Percentiles rank a stretch among this genome's conserved stretches.
phyloP scores from a whole-genome alignment of 2,113 vertebrate genomes.

The Rhizomys pruinosus region DNA sequence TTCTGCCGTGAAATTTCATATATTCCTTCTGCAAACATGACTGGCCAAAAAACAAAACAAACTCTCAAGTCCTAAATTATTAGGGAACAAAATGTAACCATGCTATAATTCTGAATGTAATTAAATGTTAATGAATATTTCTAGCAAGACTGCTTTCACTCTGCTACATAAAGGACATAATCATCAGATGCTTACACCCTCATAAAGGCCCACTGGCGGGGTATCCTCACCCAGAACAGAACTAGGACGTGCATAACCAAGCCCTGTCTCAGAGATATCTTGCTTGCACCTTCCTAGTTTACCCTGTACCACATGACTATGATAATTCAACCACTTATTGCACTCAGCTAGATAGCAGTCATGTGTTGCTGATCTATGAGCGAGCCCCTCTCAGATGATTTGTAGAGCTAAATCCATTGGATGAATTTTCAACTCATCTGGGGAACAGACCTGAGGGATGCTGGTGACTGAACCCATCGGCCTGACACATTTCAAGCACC shows the following conservation, averaged over 20 bases:
- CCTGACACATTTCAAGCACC: not conserved
- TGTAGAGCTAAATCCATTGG: not conserved
- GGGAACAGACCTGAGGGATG: rapidly evolving
- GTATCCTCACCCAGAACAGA: not conserved
- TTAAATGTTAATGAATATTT: not conserved
- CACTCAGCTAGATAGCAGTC: not conserved
- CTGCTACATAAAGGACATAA: not conserved
- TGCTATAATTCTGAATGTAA: not conserved
- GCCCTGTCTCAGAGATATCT: not conserved
- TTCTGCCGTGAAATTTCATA: not conserved
- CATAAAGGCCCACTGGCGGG: not conserved
- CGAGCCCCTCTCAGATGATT: not conserved
- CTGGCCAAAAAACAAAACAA: not conserved
- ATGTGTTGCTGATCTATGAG: not conserved
- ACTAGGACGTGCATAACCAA: not conserved
- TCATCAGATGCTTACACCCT: not conserved
- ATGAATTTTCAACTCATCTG: not conserved
- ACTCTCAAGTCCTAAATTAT: not conserved
- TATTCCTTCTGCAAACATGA: not conserved
- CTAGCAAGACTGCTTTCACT: not conserved
- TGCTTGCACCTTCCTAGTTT: not conserved
- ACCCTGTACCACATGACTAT: not conserved
- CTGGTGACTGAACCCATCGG: not conserved
- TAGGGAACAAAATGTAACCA: not conserved
- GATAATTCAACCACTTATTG: not conserved